Percentiles rank a stretch among this genome's conserved stretches.
Conservation (phyloP, 2,888 invertebrate genomes). For the Lissocephala sabroskyi region DNA sequence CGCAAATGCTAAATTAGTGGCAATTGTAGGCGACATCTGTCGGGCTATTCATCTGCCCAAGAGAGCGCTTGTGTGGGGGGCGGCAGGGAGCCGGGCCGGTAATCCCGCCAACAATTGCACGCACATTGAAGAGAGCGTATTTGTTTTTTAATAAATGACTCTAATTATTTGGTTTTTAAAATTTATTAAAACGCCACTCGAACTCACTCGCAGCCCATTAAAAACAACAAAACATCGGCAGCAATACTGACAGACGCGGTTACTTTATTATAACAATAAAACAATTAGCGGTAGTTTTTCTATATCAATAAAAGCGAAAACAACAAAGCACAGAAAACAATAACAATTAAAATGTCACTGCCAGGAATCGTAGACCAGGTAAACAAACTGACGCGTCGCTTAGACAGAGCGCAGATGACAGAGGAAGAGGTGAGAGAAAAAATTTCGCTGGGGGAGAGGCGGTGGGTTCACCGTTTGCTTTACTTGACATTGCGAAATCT, state of each 20-base stretch:
- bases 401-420: not conserved
- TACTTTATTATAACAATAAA: slow-evolving; percentile 55
- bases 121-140: too few relatives aligned
- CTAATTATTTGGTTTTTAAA: slow-evolving; percentile 59
- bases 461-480: too few relatives aligned
- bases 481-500: slow-evolving; percentile 49
- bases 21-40: slow-evolving; percentile 55
- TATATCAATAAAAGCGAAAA: slow-evolving; percentile 63
- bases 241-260: too few relatives aligned
- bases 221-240: slow-evolving; percentile 33
- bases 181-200: slow-evolving; percentile 59
- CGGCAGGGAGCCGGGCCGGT: too few relatives aligned
- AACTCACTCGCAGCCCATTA: not conserved
- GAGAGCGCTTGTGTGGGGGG: too few relatives aligned
- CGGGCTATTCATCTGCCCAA: too few relatives aligned
- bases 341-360: slow-evolving; percentile 63
- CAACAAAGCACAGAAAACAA: too few relatives aligned
- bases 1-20: slow-evolving; percentile 58
- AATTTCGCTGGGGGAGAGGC: too few relatives aligned
- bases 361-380: slow-evolving; percentile 29
- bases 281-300: slow-evolving; percentile 58
- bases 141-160: slow-evolving; percentile 17
- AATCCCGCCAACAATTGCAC: too few relatives aligned
- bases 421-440: too few relatives aligned
- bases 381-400: not conserved